Base-by-base conservation (phyloP, 1,140 invertebrate species). In the Dinoponera quadriceps region DNA sequence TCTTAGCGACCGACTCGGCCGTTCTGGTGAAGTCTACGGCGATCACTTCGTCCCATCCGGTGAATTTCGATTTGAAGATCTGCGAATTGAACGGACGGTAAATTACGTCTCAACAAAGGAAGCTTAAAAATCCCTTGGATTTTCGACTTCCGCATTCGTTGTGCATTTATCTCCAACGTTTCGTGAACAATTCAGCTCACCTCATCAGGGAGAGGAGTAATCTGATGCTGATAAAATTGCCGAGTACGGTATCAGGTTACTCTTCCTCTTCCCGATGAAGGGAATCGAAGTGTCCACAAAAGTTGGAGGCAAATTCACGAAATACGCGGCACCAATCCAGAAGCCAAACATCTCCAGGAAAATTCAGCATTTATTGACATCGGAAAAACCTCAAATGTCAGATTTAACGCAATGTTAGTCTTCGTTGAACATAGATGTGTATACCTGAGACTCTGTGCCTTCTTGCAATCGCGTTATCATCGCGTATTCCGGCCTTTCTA, bases 21-120 rank as follows among this genome's bases (percentile, higher is more conserved):
- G 99, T 99, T 86, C 99, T 96, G 14, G 99, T 99, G 92, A 99
- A 99, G 95, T 99, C 99, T 5, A 99, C 99, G 1, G 99, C 98
- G 85, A 99, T 98, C 0, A 99, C 98, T 95, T 99, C 99, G 93
- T 99, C 99, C 99, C 99, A 99, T 13, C 98, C 98, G 63, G 96
- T 94, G 94, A 99, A 99, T 94, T 99, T 99, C 2, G 97, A 98
- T 95, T 99, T 99, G 94, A 99, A 99, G 80, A 99, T 97, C 96
- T 98, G 95, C 22, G 55, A 13, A 38, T 18, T 14, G 1, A 48
- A 69, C 2, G 51, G 14, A 65, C 0, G 25, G 14, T 51, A 22
- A 25, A 63, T 18, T 27, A 33, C 33, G 7, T 33, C 7, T 33
- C 33, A 33, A 33, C 33, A 2, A 7, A 33, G 7, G 2, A 33